phyloP scores from a whole-genome alignment of 2,113 vertebrate species.

The Rhegmatorhina hoffmannsi region DNA sequence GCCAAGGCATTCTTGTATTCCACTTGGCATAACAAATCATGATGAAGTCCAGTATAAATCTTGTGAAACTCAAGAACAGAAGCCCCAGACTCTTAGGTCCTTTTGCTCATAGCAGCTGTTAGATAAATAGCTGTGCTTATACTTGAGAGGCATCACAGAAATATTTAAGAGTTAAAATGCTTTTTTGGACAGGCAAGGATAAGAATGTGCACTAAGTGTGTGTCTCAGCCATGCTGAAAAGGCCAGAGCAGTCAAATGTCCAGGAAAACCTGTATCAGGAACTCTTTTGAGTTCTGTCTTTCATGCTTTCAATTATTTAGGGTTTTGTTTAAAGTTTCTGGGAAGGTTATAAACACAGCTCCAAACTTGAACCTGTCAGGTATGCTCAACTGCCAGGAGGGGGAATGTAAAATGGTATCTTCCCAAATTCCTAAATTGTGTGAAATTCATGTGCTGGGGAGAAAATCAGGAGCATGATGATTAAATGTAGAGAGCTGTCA shows the following conservation, averaged over 20 bases:
- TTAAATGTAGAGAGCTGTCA: constrained; percentile 71
- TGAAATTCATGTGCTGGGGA: constrained; percentile 59
- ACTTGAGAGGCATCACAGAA: not conserved
- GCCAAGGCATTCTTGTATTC: not conserved
- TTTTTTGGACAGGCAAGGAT: not conserved
- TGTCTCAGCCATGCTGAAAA: not conserved
- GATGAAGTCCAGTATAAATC: not conserved
- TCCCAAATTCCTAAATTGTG: constrained; percentile 6
- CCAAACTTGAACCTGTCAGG: constrained; percentile 31
- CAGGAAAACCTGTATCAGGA: not conserved
- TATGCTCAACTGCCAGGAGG: not conserved
- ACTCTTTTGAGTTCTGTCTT: not conserved
- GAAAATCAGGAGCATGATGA: constrained; percentile 67
- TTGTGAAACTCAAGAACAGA: not conserved
- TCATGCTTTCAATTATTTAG: constrained; percentile 24
- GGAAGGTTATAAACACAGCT: constrained; percentile 37
- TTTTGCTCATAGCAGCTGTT: not conserved
- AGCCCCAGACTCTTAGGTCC: not conserved
- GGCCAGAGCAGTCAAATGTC: not conserved
- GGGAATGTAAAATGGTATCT: constrained; percentile 43
- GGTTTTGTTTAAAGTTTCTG: constrained; percentile 66
- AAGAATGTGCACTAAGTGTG: not conserved
- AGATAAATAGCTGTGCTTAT: not conserved
- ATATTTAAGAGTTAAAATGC: constrained; percentile 4
- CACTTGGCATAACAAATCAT: not conserved